Evolutionary conservation across 2,888 invertebrate genomes (phyloP).

Genomic region (Papilio demoleus): DNA sequence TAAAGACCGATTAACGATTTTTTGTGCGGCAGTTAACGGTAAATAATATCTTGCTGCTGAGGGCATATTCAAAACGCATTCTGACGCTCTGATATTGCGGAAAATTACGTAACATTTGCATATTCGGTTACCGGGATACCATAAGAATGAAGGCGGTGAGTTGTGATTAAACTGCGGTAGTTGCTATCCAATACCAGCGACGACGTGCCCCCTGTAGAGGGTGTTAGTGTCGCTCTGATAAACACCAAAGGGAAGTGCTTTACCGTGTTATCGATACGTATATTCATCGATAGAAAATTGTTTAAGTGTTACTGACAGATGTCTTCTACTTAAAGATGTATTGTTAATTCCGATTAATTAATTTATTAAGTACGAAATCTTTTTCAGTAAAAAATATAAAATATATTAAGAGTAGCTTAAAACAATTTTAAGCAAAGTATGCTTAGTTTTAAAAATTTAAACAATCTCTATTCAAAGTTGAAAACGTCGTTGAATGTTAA

Average conservation of each 20-base stretch:
- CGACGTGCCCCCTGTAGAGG: background rate
- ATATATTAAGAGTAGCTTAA: background rate
- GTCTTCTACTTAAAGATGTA: background rate
- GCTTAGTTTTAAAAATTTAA: slow-evolving; percentile 17
- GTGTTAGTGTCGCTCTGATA: slow-evolving; percentile 32
- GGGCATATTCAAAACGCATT: no score
- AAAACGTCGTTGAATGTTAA: background rate
- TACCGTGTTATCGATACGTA: background rate
- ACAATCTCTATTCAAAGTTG: background rate
- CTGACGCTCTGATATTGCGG: background rate
- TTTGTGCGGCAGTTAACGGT: background rate
- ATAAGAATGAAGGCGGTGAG: slow-evolving; percentile 33
- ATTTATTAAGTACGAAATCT: background rate
- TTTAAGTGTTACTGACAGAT: no score
- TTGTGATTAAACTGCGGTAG: slow-evolving; percentile 28
- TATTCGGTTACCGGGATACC: slow-evolving; percentile 31
- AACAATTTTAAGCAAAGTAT: background rate
- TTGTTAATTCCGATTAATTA: background rate
- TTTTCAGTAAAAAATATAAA: background rate
- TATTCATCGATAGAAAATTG: background rate
- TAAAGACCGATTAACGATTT: no score
- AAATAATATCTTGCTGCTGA: no score
- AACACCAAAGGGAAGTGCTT: slow-evolving; percentile 9
- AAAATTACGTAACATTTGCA: slow-evolving; percentile 16
- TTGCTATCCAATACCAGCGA: slow-evolving; percentile 18